phyloP scores from a whole-genome alignment of 2,113 vertebrate genomes.

The Syngnathoides biaculeatus region DNA sequence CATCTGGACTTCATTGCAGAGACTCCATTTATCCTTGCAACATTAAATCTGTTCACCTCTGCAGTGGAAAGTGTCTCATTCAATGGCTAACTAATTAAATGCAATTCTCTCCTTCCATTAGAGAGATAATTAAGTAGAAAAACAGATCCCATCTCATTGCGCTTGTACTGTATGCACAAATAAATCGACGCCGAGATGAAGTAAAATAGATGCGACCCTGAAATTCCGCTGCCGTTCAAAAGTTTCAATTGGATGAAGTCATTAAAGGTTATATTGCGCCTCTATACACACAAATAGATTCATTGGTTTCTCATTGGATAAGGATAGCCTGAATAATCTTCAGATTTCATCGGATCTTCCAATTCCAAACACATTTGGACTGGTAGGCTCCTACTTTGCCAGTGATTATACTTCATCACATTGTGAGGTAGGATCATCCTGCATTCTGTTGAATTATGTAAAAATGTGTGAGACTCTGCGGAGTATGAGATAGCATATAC shows the following conservation, averaged over 20 bases:
- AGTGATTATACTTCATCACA: too few species aligned
- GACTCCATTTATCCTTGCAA: slow-evolving; percentile 66
- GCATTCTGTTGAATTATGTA: too few species aligned
- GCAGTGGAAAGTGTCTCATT: slow-evolving; percentile 62
- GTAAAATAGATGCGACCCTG: slow-evolving; percentile 54
- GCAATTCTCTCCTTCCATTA: slow-evolving; percentile 73
- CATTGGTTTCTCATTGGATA: background rate
- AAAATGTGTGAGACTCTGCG: too few species aligned
- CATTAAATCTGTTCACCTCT: slow-evolving; percentile 74
- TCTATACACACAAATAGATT: background rate
- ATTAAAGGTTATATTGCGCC: slow-evolving; percentile 3
- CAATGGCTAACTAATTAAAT: slow-evolving; percentile 72
- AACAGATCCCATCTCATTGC: slow-evolving; percentile 57
- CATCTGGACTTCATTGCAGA: slow-evolving; percentile 66
- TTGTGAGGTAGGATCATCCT: background rate
- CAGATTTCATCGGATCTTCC: background rate
- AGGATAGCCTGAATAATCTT: too few species aligned
- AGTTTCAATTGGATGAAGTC: background rate
- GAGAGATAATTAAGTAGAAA: slow-evolving; percentile 72
- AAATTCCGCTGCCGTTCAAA: background rate
- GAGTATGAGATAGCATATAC: too few species aligned
- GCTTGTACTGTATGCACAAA: slow-evolving; percentile 33
- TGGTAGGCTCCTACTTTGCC: background rate
- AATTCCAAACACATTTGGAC: background rate
- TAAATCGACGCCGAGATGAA: slow-evolving; percentile 32